Evolutionary conservation across 2,797 vertebrate genomes (phyloP).

Genomic region (Rostrhamus sociabilis): DNA sequence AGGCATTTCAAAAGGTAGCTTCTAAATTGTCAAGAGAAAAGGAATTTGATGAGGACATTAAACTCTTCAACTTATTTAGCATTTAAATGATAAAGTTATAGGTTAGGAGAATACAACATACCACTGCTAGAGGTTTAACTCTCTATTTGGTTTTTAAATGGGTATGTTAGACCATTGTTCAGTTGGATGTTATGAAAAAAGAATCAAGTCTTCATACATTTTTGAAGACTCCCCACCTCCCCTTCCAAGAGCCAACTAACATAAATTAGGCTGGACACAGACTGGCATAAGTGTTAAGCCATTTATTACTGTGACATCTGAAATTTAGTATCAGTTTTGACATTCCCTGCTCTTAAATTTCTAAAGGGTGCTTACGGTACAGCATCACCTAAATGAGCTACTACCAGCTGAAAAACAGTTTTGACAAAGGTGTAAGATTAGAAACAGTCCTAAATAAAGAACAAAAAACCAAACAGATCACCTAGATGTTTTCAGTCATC

Average conservation of each 20-base stretch:
- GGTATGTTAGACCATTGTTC: background rate
- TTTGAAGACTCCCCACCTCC: too few relatives aligned
- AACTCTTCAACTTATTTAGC: background rate
- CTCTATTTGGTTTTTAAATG: background rate
- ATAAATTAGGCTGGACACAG: background rate
- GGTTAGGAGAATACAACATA: background rate
- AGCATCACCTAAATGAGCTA: background rate
- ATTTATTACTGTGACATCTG: background rate
- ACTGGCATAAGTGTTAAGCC: rapidly evolving
- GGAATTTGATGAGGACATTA: background rate
- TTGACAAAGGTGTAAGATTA: background rate
- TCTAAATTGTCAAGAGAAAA: background rate
- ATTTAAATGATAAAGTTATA: background rate
- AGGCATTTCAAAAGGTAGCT: background rate
- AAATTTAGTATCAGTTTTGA: background rate
- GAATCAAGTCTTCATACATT: background rate
- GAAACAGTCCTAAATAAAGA: background rate
- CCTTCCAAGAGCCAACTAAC: background rate
- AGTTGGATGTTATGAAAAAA: background rate
- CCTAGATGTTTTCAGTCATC: background rate
- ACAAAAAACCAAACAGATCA: background rate
- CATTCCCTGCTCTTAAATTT: background rate
- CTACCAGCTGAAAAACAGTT: background rate
- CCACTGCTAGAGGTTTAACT: background rate
- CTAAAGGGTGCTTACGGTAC: background rate